Evolutionary conservation across 2,888 invertebrate species (phyloP), one percentile per base, ranked within the genome.

Genomic region (Acleris holmiana): DNA sequence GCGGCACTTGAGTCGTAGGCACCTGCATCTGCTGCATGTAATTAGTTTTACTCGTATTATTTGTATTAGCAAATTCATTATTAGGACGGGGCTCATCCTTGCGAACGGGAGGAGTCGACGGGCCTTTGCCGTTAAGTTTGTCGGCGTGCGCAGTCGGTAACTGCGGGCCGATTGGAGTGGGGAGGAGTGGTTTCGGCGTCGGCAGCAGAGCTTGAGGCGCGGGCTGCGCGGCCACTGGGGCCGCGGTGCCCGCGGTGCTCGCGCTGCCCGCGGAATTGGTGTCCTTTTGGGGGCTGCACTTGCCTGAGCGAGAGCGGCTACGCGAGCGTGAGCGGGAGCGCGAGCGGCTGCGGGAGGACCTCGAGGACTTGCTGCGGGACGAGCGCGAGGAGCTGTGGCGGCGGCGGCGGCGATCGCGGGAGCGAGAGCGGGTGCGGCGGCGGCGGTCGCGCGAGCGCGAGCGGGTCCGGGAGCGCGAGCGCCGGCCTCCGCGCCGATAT

Each of bases 301-400:
- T 93, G 93, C 93, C 93, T 93, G 93, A 91, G 77, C 91, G 91
- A 75, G 88, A 91, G 72, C 86, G 88, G 85, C 86, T 87, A 74
- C 89, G 88, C 65, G 86, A 71, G 59, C 71, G 70, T 44, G 70
- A 71, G 49, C 72, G 71, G 46, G 69, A 71, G 57, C 72, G 69
- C 40, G 67, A 71, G 58, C 75, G 78, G 68, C 78, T 78, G 70
- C 78, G 71, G 35, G 80, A 90, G 19, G 92, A 91, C 71, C 84
- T 81, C 68, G 91, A 90, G 3, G 91, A 90, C 67, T 81, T 80
- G 85, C 88, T 89, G 71, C 89, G 83, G 15, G 90, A 91, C n/a
- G 91, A 89, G 66, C 86, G 80, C 58, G 90, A 88, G 13, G 88
- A 88, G 80, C 90, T 86, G 82, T 83, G 88, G 65, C 91, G 84